Conservation (phyloP, 2,888 invertebrate genomes). For the Drosophila neotestacea region DNA sequence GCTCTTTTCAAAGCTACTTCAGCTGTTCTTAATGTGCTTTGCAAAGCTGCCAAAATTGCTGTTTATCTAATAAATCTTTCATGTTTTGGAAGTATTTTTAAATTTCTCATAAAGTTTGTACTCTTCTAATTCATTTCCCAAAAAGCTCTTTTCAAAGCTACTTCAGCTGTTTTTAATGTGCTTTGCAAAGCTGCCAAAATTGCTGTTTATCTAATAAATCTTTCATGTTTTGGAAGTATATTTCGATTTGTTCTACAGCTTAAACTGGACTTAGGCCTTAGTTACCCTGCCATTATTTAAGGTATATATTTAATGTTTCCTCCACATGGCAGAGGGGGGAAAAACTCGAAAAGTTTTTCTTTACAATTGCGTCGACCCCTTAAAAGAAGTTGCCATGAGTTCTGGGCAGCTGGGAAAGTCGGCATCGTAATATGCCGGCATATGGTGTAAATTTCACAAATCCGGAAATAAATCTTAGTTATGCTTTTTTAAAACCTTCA, state of each 20-base stretch:
- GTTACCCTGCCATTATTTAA: neutral
- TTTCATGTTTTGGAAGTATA: neutral
- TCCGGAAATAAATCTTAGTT: constrained; percentile 81
- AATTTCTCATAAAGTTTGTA: no score
- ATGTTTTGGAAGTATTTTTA: neutral
- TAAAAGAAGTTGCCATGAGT: constrained; percentile 13
- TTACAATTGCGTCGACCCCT: constrained; percentile 4
- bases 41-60: neutral
- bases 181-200: neutral
- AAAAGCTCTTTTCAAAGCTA: neutral
- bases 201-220: neutral
- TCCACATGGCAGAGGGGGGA: neutral
- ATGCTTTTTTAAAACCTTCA: constrained; percentile 66
- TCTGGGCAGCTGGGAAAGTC: constrained; percentile 49
- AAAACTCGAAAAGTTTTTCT: constrained; percentile 40
- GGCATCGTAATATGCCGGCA: constrained; percentile 40
- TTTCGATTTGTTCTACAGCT: neutral
- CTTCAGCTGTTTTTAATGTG: neutral
- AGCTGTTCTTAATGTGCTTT: constrained; percentile 2
- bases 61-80: neutral
- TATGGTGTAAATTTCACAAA: constrained; percentile 72
- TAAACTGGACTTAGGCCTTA: neutral
- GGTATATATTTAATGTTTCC: neutral
- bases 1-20: neutral
- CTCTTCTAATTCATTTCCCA: no score